Conservation (phyloP, 2,888 invertebrate genomes). For the Julus scandinavius region DNA sequence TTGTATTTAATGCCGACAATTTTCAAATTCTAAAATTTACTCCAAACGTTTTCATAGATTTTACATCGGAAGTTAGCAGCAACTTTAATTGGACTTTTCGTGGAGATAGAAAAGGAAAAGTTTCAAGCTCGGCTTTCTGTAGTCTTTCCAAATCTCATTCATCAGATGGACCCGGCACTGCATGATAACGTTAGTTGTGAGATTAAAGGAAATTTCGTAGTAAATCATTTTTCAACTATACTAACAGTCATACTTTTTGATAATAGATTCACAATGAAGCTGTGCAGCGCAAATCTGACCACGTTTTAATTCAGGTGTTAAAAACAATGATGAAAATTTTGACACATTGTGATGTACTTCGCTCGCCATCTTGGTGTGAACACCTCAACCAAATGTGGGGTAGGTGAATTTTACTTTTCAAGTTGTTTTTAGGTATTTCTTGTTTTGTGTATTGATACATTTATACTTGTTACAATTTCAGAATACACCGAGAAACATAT, state of each 20-base stretch:
- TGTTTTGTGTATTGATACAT: neutral
- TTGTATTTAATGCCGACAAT: too few species aligned
- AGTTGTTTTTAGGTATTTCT: neutral
- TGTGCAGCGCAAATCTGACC: conserved; percentile 62
- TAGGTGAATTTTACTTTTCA: conserved; percentile 57
- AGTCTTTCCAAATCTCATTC: conserved; percentile 73
- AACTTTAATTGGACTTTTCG: conserved; percentile 82
- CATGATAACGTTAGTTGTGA: conserved; percentile 3
- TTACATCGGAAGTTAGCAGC: conserved; percentile 69
- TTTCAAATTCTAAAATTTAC: neutral
- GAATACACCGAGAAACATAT: conserved; percentile 78
- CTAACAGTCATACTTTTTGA: neutral
- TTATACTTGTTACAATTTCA: conserved; percentile 65
- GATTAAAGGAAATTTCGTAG: neutral
- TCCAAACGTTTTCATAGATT: neutral
- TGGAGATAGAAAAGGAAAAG: conserved; percentile 76
- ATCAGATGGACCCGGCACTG: conserved; percentile 64
- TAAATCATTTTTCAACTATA: neutral
- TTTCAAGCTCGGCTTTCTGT: conserved; percentile 76
- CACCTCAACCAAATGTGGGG: conserved; percentile 64
- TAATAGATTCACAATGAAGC: conserved; percentile 58
- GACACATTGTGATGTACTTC: conserved; percentile 61
- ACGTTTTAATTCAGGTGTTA: conserved; percentile 63
- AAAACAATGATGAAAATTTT: conserved; percentile 64
- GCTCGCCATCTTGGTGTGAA: conserved; percentile 61